phyloP scores from a whole-genome alignment of 2,797 vertebrate genomes.

The Aulostomus chinensis region DNA sequence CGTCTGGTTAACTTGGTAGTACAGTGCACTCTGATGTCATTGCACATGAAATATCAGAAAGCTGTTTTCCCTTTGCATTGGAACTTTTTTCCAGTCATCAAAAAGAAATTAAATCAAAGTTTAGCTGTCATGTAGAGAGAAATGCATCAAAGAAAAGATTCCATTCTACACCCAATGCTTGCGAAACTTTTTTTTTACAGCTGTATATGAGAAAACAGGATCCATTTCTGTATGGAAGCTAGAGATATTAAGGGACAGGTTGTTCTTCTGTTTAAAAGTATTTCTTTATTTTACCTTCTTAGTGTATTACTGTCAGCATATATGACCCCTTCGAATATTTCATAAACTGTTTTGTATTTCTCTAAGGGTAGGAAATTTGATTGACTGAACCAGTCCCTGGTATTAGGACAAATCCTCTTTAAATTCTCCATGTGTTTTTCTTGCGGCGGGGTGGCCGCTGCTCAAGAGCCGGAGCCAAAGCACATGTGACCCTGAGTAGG shows the following conservation, averaged over 20 bases:
- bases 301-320: too few species aligned
- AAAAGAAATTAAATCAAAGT: background rate
- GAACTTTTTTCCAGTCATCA: too few species aligned
- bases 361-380: background rate
- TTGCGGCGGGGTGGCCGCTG: conserved; percentile 14
- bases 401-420: conserved; percentile 1
- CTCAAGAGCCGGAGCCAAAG: conserved; percentile 17
- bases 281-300: too few species aligned
- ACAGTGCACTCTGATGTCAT: too few species aligned
- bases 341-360: background rate
- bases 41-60: too few species aligned
- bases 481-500: background rate
- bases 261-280: too few species aligned
- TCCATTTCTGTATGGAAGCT: too few species aligned
- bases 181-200: too few species aligned
- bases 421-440: conserved; percentile 21
- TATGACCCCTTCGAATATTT: too few species aligned
- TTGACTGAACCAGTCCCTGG: background rate
- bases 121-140: background rate
- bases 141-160: background rate
- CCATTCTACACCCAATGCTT: background rate
- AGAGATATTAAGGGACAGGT: background rate
- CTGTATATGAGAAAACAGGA: too few species aligned
- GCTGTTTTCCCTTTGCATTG: too few species aligned
- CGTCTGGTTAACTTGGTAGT: too few species aligned